Evolutionary conservation across 2,888 invertebrate genomes (phyloP), one percentile per base, ranked within the genome.

Genomic region (Anthoptus insignis): DNA sequence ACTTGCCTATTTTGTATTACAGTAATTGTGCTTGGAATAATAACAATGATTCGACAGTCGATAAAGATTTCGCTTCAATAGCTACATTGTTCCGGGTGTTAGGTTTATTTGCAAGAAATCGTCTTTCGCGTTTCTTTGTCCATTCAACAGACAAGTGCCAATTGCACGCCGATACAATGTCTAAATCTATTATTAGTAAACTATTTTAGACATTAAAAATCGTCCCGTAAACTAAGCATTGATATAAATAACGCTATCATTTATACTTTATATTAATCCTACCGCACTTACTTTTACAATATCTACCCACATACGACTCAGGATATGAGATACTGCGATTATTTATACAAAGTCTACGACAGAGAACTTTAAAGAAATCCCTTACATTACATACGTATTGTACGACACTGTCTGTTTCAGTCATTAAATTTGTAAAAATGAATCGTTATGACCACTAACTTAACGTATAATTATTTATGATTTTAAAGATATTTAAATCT

Each of bases 191-290:
- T 47, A 59, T 65, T 63, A 63, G 56, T 89, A 81, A 84, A 83
- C 87, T 91, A 92, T 86, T 83, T 82, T 76, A 88, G 89, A 92
- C 89, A 81, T 86, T 82, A 80, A 87, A 88, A 88, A 84, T 89
- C 87, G 72, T 78, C 78, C 81, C 79, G 83, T 89, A 87, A 88
- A 88, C 91, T 93, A 92, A 91, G 89, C 89, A 86, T 85, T 81
- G 82, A 88, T 91, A 90, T 92, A 91, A 92, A 93, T 93, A 91
- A 87, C 87, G 84, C 92, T 92, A 93, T 89, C 77, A 76, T 87
- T 86, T 82, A 86, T 89, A 86, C 83, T 88, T 88, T 86, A 90
- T 87, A 81, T 86, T 88, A 87, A 81, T 82, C 84, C 91, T 92
- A 92, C 87, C 75, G 83, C 84, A 84, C 91, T 91, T 91, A 89